Evolutionary conservation across 2,113 vertebrate species (phyloP).

Genomic region (Phasianus colchicus): DNA sequence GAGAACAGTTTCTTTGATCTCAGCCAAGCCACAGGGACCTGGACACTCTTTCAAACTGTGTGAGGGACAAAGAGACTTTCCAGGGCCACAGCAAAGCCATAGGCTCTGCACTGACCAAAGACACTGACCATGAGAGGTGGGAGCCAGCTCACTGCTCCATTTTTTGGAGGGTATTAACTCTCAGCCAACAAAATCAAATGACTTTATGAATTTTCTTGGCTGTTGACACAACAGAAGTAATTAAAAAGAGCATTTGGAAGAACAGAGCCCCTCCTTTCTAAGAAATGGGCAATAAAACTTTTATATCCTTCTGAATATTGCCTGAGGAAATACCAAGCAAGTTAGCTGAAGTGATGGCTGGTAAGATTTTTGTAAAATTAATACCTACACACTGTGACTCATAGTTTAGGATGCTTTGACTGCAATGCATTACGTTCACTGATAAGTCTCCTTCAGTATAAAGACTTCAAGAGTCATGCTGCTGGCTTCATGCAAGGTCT

Average conservation of each 20-base stretch:
- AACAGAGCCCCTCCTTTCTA: neutral
- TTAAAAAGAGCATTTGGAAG: neutral
- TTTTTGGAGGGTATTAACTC: neutral
- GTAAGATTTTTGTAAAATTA: neutral
- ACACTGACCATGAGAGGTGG: neutral
- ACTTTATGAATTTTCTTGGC: neutral
- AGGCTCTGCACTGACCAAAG: rapidly evolving
- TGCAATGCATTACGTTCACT: neutral
- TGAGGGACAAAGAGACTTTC: neutral
- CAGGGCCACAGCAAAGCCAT: neutral
- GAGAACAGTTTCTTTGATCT: neutral
- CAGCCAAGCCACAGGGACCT: neutral
- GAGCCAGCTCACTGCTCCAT: neutral
- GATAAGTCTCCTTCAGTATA: neutral
- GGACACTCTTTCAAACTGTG: neutral
- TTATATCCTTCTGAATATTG: neutral
- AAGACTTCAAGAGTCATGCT: neutral
- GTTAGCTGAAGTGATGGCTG: neutral
- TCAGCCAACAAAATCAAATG: neutral
- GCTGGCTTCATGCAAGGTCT: neutral
- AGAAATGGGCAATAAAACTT: neutral
- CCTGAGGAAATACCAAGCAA: neutral
- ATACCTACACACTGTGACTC: neutral
- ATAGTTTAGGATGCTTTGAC: neutral
- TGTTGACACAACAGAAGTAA: neutral